Base-by-base conservation (phyloP, 2,888 invertebrate species). In the Mesorhabditis spiculigera region DNA sequence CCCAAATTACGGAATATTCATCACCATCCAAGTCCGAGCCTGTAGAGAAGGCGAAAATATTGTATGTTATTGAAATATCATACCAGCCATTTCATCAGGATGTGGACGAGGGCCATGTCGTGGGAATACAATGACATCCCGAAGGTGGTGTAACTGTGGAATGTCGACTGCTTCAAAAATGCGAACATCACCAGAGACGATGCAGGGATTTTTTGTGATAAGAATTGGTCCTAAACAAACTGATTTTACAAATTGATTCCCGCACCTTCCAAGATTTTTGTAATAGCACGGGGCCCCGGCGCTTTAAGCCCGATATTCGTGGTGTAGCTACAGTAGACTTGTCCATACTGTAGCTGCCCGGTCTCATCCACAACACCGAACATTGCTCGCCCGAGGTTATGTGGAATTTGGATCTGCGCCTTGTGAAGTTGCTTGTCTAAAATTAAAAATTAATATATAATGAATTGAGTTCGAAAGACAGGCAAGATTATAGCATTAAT, bases 11-110 rank as follows among this genome's bases (percentile, higher is more conserved):
- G 62, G 86, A 82, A 76, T 85, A 88, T 74, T 86, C 86, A 73
- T 87, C 87, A 4, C 87, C 87, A 73, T 87, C 87, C 71, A 88
- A 74, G 77, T 87, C 87, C 5, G 87, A 87, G 5, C 88, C 81
- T 78, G 28, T 8, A 13, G 16, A 28, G 28, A 28, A 28, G 28
- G 28, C 1, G 28, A 28, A 28, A 28, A 28, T 28, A 28, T 28
- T 28, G 28, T 28, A 28, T 28, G 28, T 28, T 28, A 28, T 3
- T 28, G 28, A 28, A 28, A 28, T 28, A 28, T 28, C 28, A 28
- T 28, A 28, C 28, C 28, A 28, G 28, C 28, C 28, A 28, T 28
- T 28, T 28, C 28, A 28, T 28, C 28, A 28, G 28, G 28, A 75
- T 87, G 87, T 4, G 87, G 87, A 50, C 87, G 75, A 0, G 80